Evolutionary conservation across 2,113 vertebrate species (phyloP), one percentile per base, ranked within the genome.

Genomic region (Lipophrys pholis): DNA sequence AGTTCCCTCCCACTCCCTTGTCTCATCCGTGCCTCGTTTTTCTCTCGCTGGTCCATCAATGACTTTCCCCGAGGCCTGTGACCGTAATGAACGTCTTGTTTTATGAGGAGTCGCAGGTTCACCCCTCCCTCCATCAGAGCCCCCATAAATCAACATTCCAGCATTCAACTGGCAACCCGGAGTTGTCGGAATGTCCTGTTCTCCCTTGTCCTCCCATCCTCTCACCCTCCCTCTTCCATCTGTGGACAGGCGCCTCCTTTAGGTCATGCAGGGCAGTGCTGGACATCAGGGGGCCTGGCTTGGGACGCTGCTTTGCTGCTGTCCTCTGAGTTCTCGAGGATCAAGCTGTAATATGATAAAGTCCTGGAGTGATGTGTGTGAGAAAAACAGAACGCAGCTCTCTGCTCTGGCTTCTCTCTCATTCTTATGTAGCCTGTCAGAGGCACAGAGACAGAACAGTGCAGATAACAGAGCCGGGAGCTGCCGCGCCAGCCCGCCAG

Each of bases 321-420:
- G 73, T 85, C 58, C 73, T 73, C 57, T 16, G 63, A 69, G 62
- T 78, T 85, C 73, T 81, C 69, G 65, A 55, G 54, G 76, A 78
- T 75, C 67, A 56, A 69, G 67, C 70, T 65, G 79, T 90, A 90
- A 90, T 86, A 80, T 78, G 86, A 91, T 93, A 85, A 90, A 87
- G 78, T 87, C 84, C 71, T 54, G 59, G 60, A 84, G 69, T 84
- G 75, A 90, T 91, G 86, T 76, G 84, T 81, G 82, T 76, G 75
- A 77, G 73, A 76, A 84, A 81, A 91, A 89, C 78, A 88, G 76
- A 84, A 90, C 72, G 82, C 85, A 90, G 85, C 77, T 76, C 81
- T 75, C 73, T 82, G 85, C 80, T 91, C 90, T 88, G 91, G 87
- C 75, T 88, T 88, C 72, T 76, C 80, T 91, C 88, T 35, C 21